phyloP scores from a whole-genome alignment of 2,797 vertebrate genomes.

The Gallirallus australis region DNA sequence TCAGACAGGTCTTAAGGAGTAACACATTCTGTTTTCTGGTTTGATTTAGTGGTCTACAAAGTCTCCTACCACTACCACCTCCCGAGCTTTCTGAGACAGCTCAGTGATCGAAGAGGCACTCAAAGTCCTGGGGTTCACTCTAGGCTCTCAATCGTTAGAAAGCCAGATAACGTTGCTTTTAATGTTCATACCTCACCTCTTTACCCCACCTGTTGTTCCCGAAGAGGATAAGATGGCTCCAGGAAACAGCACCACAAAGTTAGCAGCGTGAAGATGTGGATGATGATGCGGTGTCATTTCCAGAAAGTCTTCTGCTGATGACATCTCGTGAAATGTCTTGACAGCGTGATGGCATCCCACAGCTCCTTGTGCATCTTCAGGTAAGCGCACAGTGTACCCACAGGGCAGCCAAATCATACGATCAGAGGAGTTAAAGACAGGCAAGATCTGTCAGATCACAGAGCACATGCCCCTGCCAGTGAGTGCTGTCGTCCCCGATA shows the following conservation, averaged over 20 bases:
- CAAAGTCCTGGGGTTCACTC: background rate
- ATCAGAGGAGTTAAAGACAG: slow-evolving; percentile 39
- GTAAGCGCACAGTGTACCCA: slow-evolving; percentile 1
- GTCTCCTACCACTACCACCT: background rate
- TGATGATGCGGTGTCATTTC: slow-evolving; percentile 32
- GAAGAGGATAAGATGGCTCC: slow-evolving; percentile 12
- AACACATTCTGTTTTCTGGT: slow-evolving; percentile 5
- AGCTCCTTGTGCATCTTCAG: slow-evolving; percentile 44
- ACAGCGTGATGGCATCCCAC: slow-evolving; percentile 50
- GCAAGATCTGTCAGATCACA: slow-evolving; percentile 44
- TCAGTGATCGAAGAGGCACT: background rate
- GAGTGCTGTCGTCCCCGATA: background rate
- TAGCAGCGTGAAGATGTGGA: slow-evolving; percentile 1
- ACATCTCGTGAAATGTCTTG: background rate
- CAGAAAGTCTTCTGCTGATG: slow-evolving; percentile 47
- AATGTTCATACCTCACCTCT: background rate
- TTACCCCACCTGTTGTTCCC: background rate
- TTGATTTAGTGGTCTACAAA: slow-evolving; percentile 53
- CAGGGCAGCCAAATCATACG: slow-evolving; percentile 32
- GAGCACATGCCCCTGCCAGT: slow-evolving; percentile 10
- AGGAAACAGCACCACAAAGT: slow-evolving; percentile 43
- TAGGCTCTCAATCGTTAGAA: background rate
- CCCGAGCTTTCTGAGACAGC: slow-evolving; percentile 19
- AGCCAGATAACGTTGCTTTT: slow-evolving; percentile 18
- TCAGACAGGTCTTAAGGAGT: slow-evolving; percentile 21